Conservation (phyloP, 2,888 invertebrate genomes). For the Hypercompe scribonia region DNA sequence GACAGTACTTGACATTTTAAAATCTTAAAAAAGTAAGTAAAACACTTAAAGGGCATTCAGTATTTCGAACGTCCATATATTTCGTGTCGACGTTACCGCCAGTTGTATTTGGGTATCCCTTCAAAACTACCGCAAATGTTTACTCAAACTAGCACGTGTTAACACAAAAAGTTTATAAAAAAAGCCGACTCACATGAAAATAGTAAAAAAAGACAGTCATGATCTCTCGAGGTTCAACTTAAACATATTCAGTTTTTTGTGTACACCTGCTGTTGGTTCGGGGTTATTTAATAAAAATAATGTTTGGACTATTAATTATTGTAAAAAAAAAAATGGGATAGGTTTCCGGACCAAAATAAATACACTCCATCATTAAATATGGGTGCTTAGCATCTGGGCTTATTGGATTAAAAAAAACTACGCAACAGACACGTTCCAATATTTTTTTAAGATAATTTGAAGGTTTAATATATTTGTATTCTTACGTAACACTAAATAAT, state of each 20-base stretch:
- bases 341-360: slow-evolving; percentile 21
- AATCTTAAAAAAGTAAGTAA: slow-evolving; percentile 38
- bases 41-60: slow-evolving; percentile 39
- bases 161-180: slow-evolving; percentile 61
- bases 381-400: slow-evolving; percentile 15
- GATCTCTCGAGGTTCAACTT: slow-evolving; percentile 53
- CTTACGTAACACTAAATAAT: not conserved
- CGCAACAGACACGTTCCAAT: slow-evolving; percentile 9
- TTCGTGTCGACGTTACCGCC: slow-evolving; percentile 34
- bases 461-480: not conserved
- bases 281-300: slow-evolving; percentile 32
- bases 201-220: slow-evolving; percentile 54
- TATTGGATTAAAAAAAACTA: slow-evolving; percentile 24
- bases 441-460: not conserved
- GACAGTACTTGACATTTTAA: slow-evolving; percentile 18
- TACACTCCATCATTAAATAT: slow-evolving; percentile 12
- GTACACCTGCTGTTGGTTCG: slow-evolving; percentile 41
- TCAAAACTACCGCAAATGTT: slow-evolving; percentile 45
- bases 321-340: slow-evolving; percentile 23
- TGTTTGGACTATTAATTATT: slow-evolving; percentile 30
- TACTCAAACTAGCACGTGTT: slow-evolving; percentile 72
- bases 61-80: slow-evolving; percentile 36
- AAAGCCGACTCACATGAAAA: slow-evolving; percentile 50
- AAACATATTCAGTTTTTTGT: slow-evolving; percentile 33
- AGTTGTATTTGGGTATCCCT: slow-evolving; percentile 51